Evolutionary conservation across 2,113 vertebrate genomes (phyloP), one percentile per base, ranked within the genome.

Genomic region (Acanthisitta chloris): DNA sequence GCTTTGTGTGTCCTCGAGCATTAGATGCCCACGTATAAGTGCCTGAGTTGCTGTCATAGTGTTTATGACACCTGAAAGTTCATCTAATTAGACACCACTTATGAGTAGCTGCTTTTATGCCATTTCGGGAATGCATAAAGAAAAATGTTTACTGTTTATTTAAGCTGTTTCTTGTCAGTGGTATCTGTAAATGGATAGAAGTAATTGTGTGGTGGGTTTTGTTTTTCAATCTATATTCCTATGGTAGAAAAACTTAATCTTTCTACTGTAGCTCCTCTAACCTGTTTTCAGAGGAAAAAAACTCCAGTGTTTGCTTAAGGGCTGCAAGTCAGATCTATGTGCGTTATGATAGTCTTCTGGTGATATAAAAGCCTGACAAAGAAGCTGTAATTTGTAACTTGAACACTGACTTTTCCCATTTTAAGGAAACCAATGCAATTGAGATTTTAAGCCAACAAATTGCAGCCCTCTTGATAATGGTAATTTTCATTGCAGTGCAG

Each of bases 401-500:
- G 17, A 88, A n/a, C 40, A 40, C 33, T 88, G 76, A 42, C 64
- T 85, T 95, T 78, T 95, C 79, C 8, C n/a, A 25, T 71, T 88
- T 81, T 66, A 82, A 74, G 45, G 73, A 83, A 89, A 79, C 29
- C 6, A 78, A 1, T 26, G n/a, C 78, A 92, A 88, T 89, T 89
- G 65, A 87, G 81, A 92, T 81, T 86, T 92, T 81, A 69, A 92
- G 49, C 34, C 69, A 84, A 76, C 34, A 67, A 72, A 79, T 85
- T 81, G 57, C 16, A 64, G 48, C 40, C 65, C 38, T 90, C 88
- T 90, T 94, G 86, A 85, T 94, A 70, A 70, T 15, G 77, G 55
- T 95, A 78, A 93, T 97, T 94, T 93, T 72, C 8, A 18, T 82
- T 72, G 85, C 71, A 87, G 66, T 36, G 28, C 81, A 59, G 64